phyloP scores from a whole-genome alignment of 1,140 invertebrate genomes.

The Coelopa frigida region DNA sequence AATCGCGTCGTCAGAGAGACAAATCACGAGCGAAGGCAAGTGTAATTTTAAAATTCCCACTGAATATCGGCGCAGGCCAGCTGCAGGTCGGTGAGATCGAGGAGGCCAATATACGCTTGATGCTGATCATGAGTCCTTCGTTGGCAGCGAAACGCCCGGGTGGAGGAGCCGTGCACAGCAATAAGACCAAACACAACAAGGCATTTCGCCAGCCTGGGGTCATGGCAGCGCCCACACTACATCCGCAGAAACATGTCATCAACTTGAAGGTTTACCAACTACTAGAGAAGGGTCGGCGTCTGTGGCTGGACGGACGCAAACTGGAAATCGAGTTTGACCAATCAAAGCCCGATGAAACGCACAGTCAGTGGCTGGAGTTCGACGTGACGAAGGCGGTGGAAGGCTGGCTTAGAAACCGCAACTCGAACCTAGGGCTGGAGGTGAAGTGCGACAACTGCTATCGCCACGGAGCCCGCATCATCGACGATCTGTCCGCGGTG shows the following conservation, averaged over 20 bases:
- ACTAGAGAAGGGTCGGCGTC: conserved; percentile 15
- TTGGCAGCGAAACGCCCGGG: conserved; percentile 13
- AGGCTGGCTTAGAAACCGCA: conserved; percentile 44
- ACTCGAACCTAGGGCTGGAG: conserved; percentile 47
- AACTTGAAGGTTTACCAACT: conserved; percentile 35
- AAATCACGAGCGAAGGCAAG: conserved; percentile 13
- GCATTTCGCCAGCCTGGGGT: too few relatives aligned
- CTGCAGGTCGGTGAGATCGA: conserved; percentile 27
- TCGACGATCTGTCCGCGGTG: conserved; percentile 23
- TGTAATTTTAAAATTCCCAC: conserved; percentile 27
- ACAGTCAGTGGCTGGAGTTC: conserved; percentile 50
- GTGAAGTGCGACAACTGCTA: conserved; percentile 46
- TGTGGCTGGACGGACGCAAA: conserved; percentile 20
- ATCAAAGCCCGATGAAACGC: conserved; percentile 19
- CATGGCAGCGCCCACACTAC: too few relatives aligned
- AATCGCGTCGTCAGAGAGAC: not conserved
- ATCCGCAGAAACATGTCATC: conserved; percentile 14
- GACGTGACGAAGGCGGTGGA: conserved; percentile 49
- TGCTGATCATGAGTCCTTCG: conserved; percentile 31
- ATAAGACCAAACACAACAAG: conserved; percentile 5
- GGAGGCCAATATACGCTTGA: conserved; percentile 35
- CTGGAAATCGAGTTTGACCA: conserved; percentile 22
- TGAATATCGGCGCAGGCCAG: conserved; percentile 16
- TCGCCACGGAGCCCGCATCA: conserved; percentile 30
- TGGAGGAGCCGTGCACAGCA: too few relatives aligned